Conservation (phyloP, 2,113 vertebrate genomes). For the Rallus limicola region DNA sequence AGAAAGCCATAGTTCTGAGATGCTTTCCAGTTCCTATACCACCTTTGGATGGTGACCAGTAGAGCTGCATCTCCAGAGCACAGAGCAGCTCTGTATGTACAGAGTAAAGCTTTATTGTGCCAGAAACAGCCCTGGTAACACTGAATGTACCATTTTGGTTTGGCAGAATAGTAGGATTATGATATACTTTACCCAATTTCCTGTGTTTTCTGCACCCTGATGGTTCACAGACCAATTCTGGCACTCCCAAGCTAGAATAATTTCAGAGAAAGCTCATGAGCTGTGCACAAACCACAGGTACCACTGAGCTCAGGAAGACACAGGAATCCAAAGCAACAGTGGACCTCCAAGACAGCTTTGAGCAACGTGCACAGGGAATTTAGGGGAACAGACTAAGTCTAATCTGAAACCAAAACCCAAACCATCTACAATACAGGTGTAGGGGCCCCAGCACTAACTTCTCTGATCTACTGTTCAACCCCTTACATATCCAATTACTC, state of each 20-base stretch:
- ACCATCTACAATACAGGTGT: too few species aligned
- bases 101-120: background rate
- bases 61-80: background rate
- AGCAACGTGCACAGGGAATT: background rate
- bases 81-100: background rate
- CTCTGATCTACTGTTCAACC: background rate
- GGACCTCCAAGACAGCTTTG: background rate
- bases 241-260: background rate
- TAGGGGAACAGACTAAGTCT: background rate
- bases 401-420: background rate
- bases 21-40: background rate
- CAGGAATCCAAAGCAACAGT: background rate
- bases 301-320: background rate
- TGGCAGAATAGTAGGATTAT: rapidly evolving
- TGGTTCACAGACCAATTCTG: background rate
- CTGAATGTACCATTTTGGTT: background rate
- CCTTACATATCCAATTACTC: background rate
- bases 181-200: background rate
- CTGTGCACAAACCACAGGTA: background rate
- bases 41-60: background rate
- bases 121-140: background rate
- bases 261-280: background rate
- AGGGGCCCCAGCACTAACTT: background rate
- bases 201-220: background rate
- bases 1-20: background rate